Percentiles rank a stretch among this genome's conserved stretches.
Evolutionary conservation across 2,113 vertebrate species (phyloP).

Genomic region (Hiodon alosoides): DNA sequence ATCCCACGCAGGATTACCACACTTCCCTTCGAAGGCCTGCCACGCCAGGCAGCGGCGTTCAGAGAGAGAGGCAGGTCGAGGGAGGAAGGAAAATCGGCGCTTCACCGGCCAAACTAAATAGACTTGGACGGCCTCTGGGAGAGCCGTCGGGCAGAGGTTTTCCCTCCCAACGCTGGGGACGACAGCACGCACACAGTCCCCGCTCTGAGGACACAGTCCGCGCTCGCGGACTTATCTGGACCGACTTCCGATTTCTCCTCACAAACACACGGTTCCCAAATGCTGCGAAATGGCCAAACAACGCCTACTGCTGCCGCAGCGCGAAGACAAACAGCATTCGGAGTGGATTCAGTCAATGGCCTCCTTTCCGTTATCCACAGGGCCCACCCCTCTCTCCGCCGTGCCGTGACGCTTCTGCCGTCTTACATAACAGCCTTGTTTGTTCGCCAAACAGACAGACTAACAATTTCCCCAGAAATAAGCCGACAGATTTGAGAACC

Average conservation of each 20-base stretch:
- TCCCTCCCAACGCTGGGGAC: neutral
- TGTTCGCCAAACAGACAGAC: slow-evolving; percentile 17
- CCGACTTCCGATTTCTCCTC: neutral
- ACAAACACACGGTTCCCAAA: neutral
- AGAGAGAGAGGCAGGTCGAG: neutral
- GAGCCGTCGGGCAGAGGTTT: no score
- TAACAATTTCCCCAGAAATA: neutral
- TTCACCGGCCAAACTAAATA: neutral
- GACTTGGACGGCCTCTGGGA: neutral
- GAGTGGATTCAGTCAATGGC: neutral
- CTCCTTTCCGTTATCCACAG: neutral
- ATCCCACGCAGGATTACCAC: neutral
- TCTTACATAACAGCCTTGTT: slow-evolving; percentile 20
- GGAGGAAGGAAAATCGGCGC: neutral
- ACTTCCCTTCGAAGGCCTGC: slow-evolving; percentile 7
- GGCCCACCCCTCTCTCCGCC: neutral
- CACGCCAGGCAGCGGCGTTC: neutral
- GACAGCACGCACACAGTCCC: no score
- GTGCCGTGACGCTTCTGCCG: neutral
- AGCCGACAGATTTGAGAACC: neutral
- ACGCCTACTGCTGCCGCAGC: neutral
- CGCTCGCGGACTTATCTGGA: no score
- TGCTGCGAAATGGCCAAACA: neutral
- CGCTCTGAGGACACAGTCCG: no score
- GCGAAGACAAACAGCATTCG: slow-evolving; percentile 1